Base-by-base conservation (phyloP, 1,140 invertebrate species). In the Trachelipus rathkii region DNA sequence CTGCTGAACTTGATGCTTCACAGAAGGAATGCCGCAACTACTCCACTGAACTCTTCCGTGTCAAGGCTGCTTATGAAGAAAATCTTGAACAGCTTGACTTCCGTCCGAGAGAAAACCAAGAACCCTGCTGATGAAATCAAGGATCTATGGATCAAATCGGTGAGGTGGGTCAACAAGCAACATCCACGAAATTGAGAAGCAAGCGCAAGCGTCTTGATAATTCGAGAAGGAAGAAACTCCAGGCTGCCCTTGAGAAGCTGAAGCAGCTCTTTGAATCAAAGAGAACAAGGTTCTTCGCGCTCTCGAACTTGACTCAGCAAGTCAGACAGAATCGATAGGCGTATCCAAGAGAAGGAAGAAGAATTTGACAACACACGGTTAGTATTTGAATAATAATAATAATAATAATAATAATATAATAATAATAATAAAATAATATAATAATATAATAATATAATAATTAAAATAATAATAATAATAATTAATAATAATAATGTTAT, bases 11-110 rank as follows among this genome's bases (percentile, higher is more conserved):
- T 72, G 97, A 99, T 86, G 95, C 94, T 83, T 95, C 95, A 84
- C 97, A 99, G 87, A 97, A 98, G 87, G 97, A 99, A 87, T 96
- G 95, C 90, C 92, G 97, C 85, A 97, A 98, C 89, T 97, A 98
- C 89, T 97, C 96, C 84, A 99, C 97, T 81, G 97, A 99, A 88
- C 88, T 99, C 81, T 99, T 98, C 94, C 94, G 96, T 87, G 92
- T 98, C 83, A 97, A 97, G 89, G 95, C 95, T 83, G 94, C 95
- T 79, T 95, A 97, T 85, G 97, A 99, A 86, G 97, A 99, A 88
- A 92, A 93, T 79, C 93, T 95, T 86, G 97, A 99, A 88, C 95
- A 96, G 86, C 89, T 98, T 84, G 97, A 99, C 87, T 93, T n/a
- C 95, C 80, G 94, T 99, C 74, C 93, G 95, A 85, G 92, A 97